Evolutionary conservation across 2,797 vertebrate species (phyloP).

Genomic region (Lepilemur ruficaudatus): DNA sequence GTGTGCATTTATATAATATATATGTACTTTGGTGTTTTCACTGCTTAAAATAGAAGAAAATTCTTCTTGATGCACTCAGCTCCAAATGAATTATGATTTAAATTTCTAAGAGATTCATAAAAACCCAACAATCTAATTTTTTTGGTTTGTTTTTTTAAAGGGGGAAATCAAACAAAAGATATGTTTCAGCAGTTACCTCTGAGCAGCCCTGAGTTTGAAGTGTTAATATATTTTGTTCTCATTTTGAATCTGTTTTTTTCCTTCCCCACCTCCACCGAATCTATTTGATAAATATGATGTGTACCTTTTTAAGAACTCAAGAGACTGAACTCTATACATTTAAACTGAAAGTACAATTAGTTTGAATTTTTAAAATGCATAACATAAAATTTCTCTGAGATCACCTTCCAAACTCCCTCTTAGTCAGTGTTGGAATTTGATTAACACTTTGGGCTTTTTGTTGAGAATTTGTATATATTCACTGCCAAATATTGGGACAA

Average conservation of each 20-base stretch:
- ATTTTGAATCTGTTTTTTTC: constrained; percentile 36
- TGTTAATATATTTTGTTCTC: constrained; percentile 43
- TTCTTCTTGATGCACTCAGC: background rate
- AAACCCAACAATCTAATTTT: background rate
- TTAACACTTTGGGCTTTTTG: constrained; percentile 7
- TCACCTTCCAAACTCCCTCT: background rate
- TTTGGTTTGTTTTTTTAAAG: background rate
- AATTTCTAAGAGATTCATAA: constrained; percentile 34
- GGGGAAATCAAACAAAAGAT: background rate
- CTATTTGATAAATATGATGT: constrained; percentile 39
- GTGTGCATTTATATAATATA: background rate
- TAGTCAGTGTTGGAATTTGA: constrained; percentile 28
- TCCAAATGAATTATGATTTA: constrained; percentile 50
- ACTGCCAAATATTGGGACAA: background rate
- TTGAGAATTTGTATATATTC: constrained; percentile 4
- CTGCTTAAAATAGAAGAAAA: constrained; percentile 17
- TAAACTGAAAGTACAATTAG: constrained; percentile 43
- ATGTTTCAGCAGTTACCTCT: background rate
- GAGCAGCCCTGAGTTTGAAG: constrained; percentile 33
- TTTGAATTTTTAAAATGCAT: constrained; percentile 20
- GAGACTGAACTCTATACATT: background rate
- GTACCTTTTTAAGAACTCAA: background rate
- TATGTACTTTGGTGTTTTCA: background rate
- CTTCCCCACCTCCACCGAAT: background rate
- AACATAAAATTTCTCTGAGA: background rate